These are phyloP conservation scores for Saturnia japonica DNA, from an alignment of 2,888 invertebrate genomes.

Conservation along the genomic window DNA sequence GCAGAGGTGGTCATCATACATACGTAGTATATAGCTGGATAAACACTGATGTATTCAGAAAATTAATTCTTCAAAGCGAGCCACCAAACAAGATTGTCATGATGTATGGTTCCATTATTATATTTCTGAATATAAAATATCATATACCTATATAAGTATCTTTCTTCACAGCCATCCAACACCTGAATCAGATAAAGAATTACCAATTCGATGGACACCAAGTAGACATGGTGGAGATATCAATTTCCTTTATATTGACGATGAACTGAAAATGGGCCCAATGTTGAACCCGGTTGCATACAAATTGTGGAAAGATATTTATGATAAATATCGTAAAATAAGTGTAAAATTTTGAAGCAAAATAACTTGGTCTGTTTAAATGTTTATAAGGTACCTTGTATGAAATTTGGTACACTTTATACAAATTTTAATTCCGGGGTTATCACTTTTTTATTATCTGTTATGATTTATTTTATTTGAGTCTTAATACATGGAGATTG, in stretches of 20 bases:
- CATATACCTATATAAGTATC: neutral
- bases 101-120: neutral
- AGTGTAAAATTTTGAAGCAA: neutral
- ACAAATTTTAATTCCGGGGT: neutral
- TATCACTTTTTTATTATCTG: too few species aligned
- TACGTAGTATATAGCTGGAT: too few species aligned
- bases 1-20: neutral
- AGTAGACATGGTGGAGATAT: slow-evolving; percentile 43
- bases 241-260: slow-evolving; percentile 50
- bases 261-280: slow-evolving; percentile 47
- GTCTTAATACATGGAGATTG: neutral
- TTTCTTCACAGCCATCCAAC: slow-evolving; percentile 50
- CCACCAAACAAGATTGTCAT: neutral
- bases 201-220: slow-evolving; percentile 51
- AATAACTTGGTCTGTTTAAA: neutral
- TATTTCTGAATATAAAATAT: too few species aligned
- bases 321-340: slow-evolving; percentile 37
- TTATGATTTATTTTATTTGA: neutral
- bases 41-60: neutral
- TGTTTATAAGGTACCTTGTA: neutral
- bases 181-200: slow-evolving; percentile 35
- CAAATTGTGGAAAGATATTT: slow-evolving; percentile 53
- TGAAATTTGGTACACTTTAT: neutral
- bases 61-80: neutral
- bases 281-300: slow-evolving; percentile 48